Base-by-base conservation (phyloP, 64 coral and sea anemone species). In the Cladopsammia gracilis region DNA sequence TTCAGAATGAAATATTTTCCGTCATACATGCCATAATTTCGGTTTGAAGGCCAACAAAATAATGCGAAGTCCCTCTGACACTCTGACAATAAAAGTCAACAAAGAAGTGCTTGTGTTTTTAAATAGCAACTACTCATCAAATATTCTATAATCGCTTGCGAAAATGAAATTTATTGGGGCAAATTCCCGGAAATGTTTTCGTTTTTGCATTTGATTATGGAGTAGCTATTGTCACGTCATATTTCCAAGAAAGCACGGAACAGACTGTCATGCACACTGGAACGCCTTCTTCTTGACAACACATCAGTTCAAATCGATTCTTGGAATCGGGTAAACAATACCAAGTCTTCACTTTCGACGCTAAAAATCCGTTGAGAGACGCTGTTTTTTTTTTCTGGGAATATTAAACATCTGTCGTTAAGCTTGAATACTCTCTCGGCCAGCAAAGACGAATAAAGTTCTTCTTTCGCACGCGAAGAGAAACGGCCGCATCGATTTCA, bases 111-210 rank as follows among this genome's bases (percentile, higher is more conserved):
- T 34, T 34, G 34, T 34, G 34, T 34, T 34, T 34, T 34, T 34
- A 34, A 34, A 34, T 34, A 34, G 34, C 34, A 34, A 18, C 19
- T 19, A 64, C 61, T 64, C 12, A 16, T 19, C 19, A 16, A 18
- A 16, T 16, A 16, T 64, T 64, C 61, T 18, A 19, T 64, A 0
- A 64, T 64, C 16, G 10, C 2, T 16, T 8, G 23, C 0, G 47
- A 77, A 77, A 77, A 24, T 77, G 75, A 77, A 77, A 77, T 77
- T 60, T 18, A 42, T 25, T 14, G 3, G 10, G 11, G 47, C 8
- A 16, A 43, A 43, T 34, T 82, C 78, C 25, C 6, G 58, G 78
- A 82, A 82, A 64, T 82, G 78, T 78, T 82, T 72, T 82, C 4
- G 11, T 22, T 64, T 20, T 82, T 34, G 78, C 78, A 82, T 82